phyloP scores from a whole-genome alignment of 2,888 invertebrate species.

The Netelia virgata region DNA sequence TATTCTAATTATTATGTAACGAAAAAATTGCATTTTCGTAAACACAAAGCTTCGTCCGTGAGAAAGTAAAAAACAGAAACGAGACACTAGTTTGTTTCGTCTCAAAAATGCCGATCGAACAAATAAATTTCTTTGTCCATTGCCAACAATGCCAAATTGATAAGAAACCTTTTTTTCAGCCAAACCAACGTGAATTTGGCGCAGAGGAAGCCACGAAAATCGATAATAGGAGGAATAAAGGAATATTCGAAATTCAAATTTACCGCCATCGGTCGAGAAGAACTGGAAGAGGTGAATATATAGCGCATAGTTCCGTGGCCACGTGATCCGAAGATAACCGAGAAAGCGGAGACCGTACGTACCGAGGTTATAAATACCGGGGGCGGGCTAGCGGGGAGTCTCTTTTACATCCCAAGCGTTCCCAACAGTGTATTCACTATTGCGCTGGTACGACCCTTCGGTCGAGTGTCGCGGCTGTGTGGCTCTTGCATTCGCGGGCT shows the following conservation, averaged over 20 bases:
- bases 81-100: too few relatives aligned
- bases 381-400: slow-evolving; percentile 86
- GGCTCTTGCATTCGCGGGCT: slow-evolving; percentile 80
- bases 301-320: slow-evolving; percentile 5
- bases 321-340: slow-evolving; percentile 68
- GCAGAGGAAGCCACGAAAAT: not conserved
- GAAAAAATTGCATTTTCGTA: too few relatives aligned
- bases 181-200: not conserved
- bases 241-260: slow-evolving; percentile 5
- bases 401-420: slow-evolving; percentile 89
- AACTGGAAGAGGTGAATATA: not conserved
- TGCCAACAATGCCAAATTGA: not conserved
- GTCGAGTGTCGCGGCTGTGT: slow-evolving; percentile 75
- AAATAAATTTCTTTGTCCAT: not conserved
- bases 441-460: slow-evolving; percentile 73
- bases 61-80: too few relatives aligned
- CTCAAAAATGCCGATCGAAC: not conserved
- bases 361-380: slow-evolving; percentile 89
- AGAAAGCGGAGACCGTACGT: slow-evolving; percentile 59
- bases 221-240: not conserved
- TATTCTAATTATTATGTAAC: too few relatives aligned
- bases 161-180: not conserved
- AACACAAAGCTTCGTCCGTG: too few relatives aligned
- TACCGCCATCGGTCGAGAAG: not conserved
- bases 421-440: slow-evolving; percentile 74